Conservation (phyloP, 2,888 invertebrate genomes). For the Spodoptera exigua region DNA sequence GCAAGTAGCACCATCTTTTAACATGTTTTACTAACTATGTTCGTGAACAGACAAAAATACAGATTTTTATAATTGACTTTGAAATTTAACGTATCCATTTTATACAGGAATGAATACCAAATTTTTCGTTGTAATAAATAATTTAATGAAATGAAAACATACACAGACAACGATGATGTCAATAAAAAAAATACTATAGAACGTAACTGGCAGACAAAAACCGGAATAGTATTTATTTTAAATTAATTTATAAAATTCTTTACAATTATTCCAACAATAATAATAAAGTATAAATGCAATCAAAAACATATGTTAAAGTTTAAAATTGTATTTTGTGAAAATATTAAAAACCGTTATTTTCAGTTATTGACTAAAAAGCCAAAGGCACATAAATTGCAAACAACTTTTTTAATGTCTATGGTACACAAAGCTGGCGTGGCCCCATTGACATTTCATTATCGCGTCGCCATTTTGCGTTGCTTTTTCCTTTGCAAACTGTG, state of each 20-base stretch:
- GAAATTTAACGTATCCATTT: too few relatives aligned
- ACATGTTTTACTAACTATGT: too few relatives aligned
- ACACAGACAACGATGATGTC: too few relatives aligned
- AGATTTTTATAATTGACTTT: too few relatives aligned
- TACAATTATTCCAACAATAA: neutral
- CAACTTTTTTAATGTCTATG: slow-evolving; percentile 22
- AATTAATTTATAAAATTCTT: neutral
- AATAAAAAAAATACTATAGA: slow-evolving; percentile 13
- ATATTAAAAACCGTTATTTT: slow-evolving; percentile 31
- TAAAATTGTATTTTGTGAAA: too few relatives aligned
- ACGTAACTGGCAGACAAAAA: slow-evolving; percentile 10
- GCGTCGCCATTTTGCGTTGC: slow-evolving; percentile 78
- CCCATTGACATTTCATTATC: slow-evolving; percentile 41
- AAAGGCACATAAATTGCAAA: neutral
- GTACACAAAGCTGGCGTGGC: slow-evolving; percentile 54
- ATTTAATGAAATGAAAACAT: too few relatives aligned
- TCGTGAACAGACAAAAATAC: too few relatives aligned
- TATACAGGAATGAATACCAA: too few relatives aligned
- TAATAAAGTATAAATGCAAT: too few relatives aligned
- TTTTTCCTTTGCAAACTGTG: slow-evolving; percentile 61
- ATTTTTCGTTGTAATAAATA: too few relatives aligned
- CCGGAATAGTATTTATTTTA: neutral
- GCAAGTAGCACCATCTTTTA: neutral
- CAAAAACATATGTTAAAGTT: too few relatives aligned
- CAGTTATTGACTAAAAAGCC: neutral